A percentile compares a stretch with the other conserved stretches of the same genome.
Conservation (phyloP, 1,140 invertebrate genomes). For the Pectinophora gossypiella region DNA sequence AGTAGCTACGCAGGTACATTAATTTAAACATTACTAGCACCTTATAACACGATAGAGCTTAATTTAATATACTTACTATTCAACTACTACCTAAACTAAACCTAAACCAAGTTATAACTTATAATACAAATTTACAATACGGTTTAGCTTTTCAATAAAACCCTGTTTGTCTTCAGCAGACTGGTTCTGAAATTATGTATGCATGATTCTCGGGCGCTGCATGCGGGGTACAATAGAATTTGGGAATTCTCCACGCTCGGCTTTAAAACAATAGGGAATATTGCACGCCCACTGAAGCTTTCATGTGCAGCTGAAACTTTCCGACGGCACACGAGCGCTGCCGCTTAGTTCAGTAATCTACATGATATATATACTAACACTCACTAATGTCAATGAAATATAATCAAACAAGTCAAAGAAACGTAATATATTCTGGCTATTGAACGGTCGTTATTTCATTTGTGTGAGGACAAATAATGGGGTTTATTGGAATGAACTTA, state of each 20-base stretch:
- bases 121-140: constrained; percentile 23
- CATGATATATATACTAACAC: too few relatives aligned
- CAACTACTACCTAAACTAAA: background rate
- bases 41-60: background rate
- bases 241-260: constrained; percentile 28
- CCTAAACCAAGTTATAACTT: background rate
- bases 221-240: constrained; percentile 34
- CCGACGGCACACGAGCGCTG: background rate
- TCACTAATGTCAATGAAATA: too few relatives aligned
- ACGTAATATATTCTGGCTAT: too few relatives aligned
- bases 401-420: too few relatives aligned
- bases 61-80: background rate
- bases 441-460: constrained; percentile 1
- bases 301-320: background rate
- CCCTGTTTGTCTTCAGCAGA: constrained; percentile 17
- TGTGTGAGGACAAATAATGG: background rate
- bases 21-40: too few relatives aligned
- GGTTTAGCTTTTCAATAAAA: constrained; percentile 23
- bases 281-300: background rate
- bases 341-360: constrained; percentile 1
- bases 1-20: too few relatives aligned
- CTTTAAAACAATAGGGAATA: constrained; percentile 43
- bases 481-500: constrained; percentile 1
- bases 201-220: constrained; percentile 21
- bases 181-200: constrained; percentile 28